Percentiles rank a stretch among this genome's conserved stretches.
These are phyloP conservation scores for Glareola pratincola DNA, from an alignment of 2,113 vertebrate genomes.

Conservation along the genomic window DNA sequence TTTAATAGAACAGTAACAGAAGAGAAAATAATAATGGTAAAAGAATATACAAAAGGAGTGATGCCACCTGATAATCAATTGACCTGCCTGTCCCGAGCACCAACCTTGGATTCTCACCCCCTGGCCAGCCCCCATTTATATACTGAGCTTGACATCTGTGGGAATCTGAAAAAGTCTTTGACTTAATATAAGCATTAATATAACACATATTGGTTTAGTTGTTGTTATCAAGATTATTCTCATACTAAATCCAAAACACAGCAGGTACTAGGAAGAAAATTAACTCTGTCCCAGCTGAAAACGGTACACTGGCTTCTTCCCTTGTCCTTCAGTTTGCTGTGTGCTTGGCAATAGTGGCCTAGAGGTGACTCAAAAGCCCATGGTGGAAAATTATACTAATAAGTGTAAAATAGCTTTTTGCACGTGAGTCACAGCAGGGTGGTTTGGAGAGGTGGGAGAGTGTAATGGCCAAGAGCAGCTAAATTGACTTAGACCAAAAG, in stretches of 20 bases:
- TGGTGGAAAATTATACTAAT: background rate
- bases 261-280: background rate
- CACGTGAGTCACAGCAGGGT: no score
- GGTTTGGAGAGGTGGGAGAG: background rate
- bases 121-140: background rate
- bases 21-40: background rate
- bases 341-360: background rate
- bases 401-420: background rate
- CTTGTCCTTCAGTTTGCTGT: background rate
- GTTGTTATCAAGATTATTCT: background rate
- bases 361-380: background rate
- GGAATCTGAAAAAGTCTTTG: background rate
- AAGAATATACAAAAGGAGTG: background rate
- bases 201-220: no score
- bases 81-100: background rate
- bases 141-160: background rate
- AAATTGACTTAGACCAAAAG: background rate
- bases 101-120: background rate
- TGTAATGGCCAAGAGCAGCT: background rate
- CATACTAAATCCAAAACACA: background rate
- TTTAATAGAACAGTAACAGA: background rate
- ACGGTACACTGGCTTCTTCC: background rate
- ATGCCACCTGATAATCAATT: background rate
- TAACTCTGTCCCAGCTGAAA: background rate
- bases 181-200: background rate